Percentiles rank a stretch among this genome's conserved stretches.
Evolutionary conservation across 2,888 invertebrate genomes (phyloP).

Genomic region (Caenorhabditis parvicauda): DNA sequence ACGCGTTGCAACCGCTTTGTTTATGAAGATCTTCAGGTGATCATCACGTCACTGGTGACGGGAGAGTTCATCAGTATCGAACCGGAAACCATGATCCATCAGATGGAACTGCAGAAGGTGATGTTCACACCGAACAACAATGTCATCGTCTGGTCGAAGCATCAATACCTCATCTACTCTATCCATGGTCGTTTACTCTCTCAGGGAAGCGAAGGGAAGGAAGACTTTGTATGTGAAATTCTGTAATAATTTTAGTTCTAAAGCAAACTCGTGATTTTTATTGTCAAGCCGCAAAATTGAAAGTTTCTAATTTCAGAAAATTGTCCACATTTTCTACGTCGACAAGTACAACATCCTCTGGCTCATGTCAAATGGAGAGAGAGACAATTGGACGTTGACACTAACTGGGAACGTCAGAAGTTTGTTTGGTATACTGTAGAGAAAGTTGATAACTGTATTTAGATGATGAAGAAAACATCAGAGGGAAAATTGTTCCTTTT

Average conservation of each 20-base stretch:
- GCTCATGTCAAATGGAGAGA: constrained; percentile 41
- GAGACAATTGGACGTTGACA: constrained; percentile 47
- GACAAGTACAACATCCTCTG: constrained; percentile 17
- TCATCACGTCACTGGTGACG: constrained; percentile 82
- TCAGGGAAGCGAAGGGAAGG: constrained; percentile 17
- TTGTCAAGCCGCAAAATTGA: neutral
- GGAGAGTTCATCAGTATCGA: constrained; percentile 86
- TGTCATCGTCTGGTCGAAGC: constrained; percentile 47
- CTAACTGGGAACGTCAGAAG: constrained; percentile 18
- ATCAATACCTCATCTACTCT: constrained; percentile 44
- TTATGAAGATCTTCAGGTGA: constrained; percentile 21
- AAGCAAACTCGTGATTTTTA: neutral
- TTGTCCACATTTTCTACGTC: constrained; percentile 43
- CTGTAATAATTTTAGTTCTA: neutral
- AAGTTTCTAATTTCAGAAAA: constrained; percentile 22
- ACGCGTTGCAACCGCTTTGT: neutral
- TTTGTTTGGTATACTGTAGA: neutral
- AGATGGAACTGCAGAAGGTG: constrained; percentile 70
- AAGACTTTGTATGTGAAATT: neutral
- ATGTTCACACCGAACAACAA: constrained; percentile 20
- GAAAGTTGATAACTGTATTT: neutral
- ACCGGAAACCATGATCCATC: constrained; percentile 75
- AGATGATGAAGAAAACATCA: constrained; percentile 15
- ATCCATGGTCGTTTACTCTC: constrained; percentile 36
- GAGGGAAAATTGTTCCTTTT: constrained; percentile 10